Conservation (phyloP, 2,797 vertebrate species). For the Labroides dimidiatus region DNA sequence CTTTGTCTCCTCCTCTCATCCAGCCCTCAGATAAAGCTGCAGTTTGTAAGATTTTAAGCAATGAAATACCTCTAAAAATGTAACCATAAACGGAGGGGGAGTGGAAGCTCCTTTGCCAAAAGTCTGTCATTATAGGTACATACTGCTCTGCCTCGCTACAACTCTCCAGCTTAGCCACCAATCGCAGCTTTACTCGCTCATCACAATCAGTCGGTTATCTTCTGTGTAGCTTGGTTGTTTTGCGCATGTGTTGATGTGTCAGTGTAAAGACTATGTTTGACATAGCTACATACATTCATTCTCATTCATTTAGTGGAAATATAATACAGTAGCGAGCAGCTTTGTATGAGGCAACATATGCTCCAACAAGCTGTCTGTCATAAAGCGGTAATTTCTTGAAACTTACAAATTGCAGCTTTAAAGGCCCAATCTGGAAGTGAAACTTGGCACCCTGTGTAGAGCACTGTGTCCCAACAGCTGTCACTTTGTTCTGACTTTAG, state of each 20-base stretch:
- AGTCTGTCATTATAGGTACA: constrained; percentile 52
- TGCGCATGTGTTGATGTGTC: constrained; percentile 63
- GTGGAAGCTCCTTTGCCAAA: constrained; percentile 55
- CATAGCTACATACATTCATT: constrained; percentile 64
- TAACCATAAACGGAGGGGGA: constrained; percentile 55
- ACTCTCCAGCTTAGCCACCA: constrained; percentile 45
- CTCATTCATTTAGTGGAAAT: constrained; percentile 59
- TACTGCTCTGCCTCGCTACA: constrained; percentile 50
- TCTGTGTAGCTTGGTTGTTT: constrained; percentile 69
- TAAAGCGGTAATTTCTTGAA: constrained; percentile 73
- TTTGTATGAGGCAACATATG: constrained; percentile 62
- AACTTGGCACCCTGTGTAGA: constrained; percentile 58
- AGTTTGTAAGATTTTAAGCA: constrained; percentile 79
- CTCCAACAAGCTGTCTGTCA: constrained; percentile 69
- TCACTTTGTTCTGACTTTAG: constrained; percentile 51
- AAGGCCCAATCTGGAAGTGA: constrained; percentile 80
- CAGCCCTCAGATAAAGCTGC: constrained; percentile 80
- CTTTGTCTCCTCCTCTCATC: constrained; percentile 67
- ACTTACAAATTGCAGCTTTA: constrained; percentile 85
- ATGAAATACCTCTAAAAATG: constrained; percentile 73
- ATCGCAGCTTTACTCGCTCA: constrained; percentile 63
- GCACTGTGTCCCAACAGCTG: constrained; percentile 63
- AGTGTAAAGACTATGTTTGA: constrained; percentile 72
- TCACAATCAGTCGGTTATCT: constrained; percentile 62
- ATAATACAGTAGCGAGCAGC: constrained; percentile 64